Conservation (phyloP, 2,888 invertebrate species). For the Oligia strigilis region DNA sequence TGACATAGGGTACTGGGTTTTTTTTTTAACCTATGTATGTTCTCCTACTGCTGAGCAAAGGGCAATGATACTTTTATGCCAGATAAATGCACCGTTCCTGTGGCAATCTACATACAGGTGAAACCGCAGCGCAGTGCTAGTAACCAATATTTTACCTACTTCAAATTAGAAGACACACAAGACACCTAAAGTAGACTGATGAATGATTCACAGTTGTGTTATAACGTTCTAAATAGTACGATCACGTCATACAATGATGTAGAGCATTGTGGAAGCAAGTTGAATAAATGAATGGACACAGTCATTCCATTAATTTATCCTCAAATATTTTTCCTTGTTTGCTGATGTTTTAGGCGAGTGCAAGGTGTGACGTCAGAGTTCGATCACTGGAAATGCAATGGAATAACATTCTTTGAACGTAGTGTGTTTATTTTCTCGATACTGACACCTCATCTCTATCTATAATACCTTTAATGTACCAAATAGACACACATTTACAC, state of each 20-base stretch:
- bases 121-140: not conserved
- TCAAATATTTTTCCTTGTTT: conserved; percentile 58
- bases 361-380: conserved; percentile 38
- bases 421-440: not conserved
- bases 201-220: conserved; percentile 72
- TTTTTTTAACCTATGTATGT: not conserved
- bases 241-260: conserved; percentile 64
- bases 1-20: too few relatives aligned
- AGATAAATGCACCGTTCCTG: not conserved
- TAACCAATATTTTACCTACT: conserved; percentile 10
- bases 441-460: not conserved
- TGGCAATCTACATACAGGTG: not conserved
- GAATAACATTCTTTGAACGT: not conserved
- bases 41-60: not conserved
- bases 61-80: not conserved
- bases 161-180: conserved; percentile 34
- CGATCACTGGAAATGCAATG: conserved; percentile 23
- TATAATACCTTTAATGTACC: not conserved
- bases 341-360: conserved; percentile 40
- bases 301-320: conserved; percentile 56
- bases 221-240: conserved; percentile 65
- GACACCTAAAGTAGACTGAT: conserved; percentile 66
- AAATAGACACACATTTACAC: not conserved
- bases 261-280: conserved; percentile 38
- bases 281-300: conserved; percentile 64